A percentile compares a stretch with the other conserved stretches of the same genome.
phyloP scores from a whole-genome alignment of 2,888 invertebrate genomes.

The Tachina lurida region DNA sequence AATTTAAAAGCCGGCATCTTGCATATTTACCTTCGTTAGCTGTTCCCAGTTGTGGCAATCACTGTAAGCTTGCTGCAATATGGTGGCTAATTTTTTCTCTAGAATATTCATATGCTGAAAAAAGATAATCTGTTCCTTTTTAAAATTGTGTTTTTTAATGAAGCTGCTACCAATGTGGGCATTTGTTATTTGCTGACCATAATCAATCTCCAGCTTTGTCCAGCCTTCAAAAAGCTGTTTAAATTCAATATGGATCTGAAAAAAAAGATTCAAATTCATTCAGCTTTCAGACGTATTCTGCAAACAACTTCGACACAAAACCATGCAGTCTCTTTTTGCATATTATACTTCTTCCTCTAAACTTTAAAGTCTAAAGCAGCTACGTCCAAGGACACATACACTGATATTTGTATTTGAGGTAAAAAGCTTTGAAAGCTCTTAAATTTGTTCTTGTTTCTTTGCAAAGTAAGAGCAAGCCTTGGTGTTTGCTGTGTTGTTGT shows the following conservation, averaged over 20 bases:
- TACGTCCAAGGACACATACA: no score
- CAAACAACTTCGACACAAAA: no score
- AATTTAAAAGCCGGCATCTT: background rate
- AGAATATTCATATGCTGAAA: conserved; percentile 80
- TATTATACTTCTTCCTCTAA: no score
- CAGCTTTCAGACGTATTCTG: no score
- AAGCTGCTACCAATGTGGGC: conserved; percentile 12
- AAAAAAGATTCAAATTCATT: no score
- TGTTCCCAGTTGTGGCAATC: conserved; percentile 85
- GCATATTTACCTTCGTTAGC: conserved; percentile 84
- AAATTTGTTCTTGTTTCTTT: no score
- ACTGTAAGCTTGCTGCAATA: conserved; percentile 85
- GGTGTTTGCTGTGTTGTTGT: no score
- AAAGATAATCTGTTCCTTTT: conserved; percentile 84
- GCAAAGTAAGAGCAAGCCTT: no score
- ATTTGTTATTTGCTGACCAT: conserved; percentile 70
- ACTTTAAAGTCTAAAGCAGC: no score
- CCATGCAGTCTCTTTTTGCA: no score
- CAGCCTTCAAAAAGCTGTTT: conserved; percentile 80
- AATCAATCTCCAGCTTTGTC: conserved; percentile 79
- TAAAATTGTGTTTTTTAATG: conserved; percentile 82
- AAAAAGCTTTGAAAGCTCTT: no score
- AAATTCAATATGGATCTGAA: conserved; percentile 79
- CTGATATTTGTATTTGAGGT: no score
- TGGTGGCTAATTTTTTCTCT: conserved; percentile 85